Conservation (phyloP, 2,797 vertebrate species). For the Eospalax fontanierii region DNA sequence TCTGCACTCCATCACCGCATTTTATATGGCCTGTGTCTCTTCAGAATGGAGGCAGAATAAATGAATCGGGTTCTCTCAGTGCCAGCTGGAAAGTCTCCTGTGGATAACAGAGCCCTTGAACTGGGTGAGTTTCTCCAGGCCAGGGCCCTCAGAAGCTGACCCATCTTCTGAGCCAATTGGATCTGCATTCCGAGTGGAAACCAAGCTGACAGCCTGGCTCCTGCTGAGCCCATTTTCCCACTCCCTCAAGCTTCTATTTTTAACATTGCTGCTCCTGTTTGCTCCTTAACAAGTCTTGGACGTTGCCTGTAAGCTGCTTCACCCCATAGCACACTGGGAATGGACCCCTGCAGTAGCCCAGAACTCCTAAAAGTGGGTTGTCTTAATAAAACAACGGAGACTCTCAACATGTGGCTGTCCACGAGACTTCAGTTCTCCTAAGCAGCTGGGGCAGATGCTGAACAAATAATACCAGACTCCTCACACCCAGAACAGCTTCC, state of each 20-base stretch:
- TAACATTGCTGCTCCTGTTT: background rate
- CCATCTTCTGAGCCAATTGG: background rate
- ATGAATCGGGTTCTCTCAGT: constrained; percentile 59
- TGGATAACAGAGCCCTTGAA: constrained; percentile 46
- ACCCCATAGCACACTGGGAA: background rate
- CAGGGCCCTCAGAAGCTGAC: constrained; percentile 11
- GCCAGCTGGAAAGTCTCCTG: background rate
- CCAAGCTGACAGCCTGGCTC: constrained; percentile 35
- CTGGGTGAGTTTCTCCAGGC: constrained; percentile 14
- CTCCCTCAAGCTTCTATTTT: background rate
- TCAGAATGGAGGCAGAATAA: background rate
- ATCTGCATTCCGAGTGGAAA: constrained; percentile 42
- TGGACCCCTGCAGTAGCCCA: background rate
- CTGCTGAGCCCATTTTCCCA: background rate
- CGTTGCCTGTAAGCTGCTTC: background rate
- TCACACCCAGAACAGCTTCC: background rate
- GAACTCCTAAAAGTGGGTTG: background rate
- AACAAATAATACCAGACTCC: background rate
- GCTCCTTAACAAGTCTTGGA: background rate
- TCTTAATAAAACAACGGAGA: constrained; percentile 40
- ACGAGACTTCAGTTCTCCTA: background rate
- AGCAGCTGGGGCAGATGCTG: background rate
- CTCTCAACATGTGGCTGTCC: background rate
- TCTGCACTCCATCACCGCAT: background rate
- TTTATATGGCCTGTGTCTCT: background rate